These are phyloP conservation scores for Diarsia brunnea DNA, from an alignment of 2,888 invertebrate species.

Conservation along the genomic window DNA sequence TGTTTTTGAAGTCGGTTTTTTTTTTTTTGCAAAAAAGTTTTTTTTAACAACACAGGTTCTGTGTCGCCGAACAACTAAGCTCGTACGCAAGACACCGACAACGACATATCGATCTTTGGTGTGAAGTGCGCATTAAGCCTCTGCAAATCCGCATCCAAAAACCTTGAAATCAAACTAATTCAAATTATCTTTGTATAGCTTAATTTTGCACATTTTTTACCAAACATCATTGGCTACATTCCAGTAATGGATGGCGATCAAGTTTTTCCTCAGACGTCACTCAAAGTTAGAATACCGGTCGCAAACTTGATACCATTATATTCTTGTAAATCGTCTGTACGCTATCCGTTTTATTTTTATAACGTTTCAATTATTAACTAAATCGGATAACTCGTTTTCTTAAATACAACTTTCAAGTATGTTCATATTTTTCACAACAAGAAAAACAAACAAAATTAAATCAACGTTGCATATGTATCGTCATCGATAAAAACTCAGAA, in stretches of 20 bases:
- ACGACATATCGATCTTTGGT: not conserved
- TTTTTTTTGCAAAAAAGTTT: too few relatives aligned
- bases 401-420: not conserved
- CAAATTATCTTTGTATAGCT: not conserved
- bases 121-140: not conserved
- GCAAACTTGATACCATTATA: not conserved
- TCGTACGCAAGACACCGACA: not conserved
- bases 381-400: slow-evolving; percentile 2
- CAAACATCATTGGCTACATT: not conserved
- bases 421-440: not conserved
- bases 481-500: not conserved
- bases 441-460: not conserved
- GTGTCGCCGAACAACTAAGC: not conserved
- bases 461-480: too few relatives aligned
- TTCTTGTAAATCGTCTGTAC: slow-evolving; percentile 16
- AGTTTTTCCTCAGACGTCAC: slow-evolving; percentile 26
- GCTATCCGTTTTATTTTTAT: not conserved
- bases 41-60: not conserved
- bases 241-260: not conserved
- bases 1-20: too few relatives aligned
- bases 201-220: slow-evolving; percentile 16
- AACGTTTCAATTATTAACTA: not conserved
- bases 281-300: slow-evolving; percentile 7
- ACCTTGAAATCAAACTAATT: slow-evolving; percentile 22
- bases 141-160: not conserved